These are phyloP conservation scores for honey bee (Apis mellifera) DNA, from an alignment of 1,140 invertebrate species.

Conservation along the genomic window Amel_HAv3.1 CM009931.2:6979501-6980000, in stretches of 20 bases:
- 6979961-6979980: slow-evolving; percentile 59
- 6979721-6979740: not conserved
- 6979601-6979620: not conserved
- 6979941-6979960: slow-evolving; percentile 25
- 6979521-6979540: not conserved
- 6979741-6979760: slow-evolving; percentile 11
- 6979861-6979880: slow-evolving; percentile 50
- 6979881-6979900: slow-evolving; percentile 51
- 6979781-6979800: slow-evolving; percentile 68
- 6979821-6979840: slow-evolving; percentile 75
- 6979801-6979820: slow-evolving; percentile 77
- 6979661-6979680: not conserved
- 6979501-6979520: slow-evolving; percentile 5
- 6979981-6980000: slow-evolving; percentile 52
- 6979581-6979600: too few species aligned
- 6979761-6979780: slow-evolving; percentile 11
- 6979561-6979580: not conserved
- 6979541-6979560: not conserved
- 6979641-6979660: not conserved
- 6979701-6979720: not conserved
- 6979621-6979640: not conserved
- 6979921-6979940: slow-evolving; percentile 39
- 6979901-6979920: slow-evolving; percentile 47
- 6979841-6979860: slow-evolving; percentile 78
- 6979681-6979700: not conserved